Base-by-base conservation (phyloP, 2,113 vertebrate species). In the Embiotoca jacksoni region DNA sequence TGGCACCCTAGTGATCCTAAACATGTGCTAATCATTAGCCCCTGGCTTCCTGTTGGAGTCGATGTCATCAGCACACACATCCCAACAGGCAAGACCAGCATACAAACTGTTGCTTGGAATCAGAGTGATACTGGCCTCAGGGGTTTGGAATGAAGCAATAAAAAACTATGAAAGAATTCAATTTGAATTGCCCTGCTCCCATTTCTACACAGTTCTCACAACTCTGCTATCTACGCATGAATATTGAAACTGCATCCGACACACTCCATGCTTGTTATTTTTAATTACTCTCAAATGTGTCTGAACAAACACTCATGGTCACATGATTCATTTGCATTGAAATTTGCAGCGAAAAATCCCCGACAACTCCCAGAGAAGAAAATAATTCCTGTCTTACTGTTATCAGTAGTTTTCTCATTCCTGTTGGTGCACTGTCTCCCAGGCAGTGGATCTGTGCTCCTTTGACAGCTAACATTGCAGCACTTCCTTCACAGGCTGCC, bases 1-100 rank as follows among this genome's bases (percentile, higher is more conserved):
- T 78, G 64, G 87, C 77, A 91, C 86, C 85, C 84, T 49, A 89
- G 81, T 86, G 91, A 92, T 93, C 70, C 76, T 70, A 60, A 91
- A 90, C 93, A 94, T 93, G 91, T 95, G 94, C 86, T 87, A 92
- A 92, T 93, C 88, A 93, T 94, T 94, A 94, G 84, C 67, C 81
- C 66, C 83, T 87, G 88, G 91, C 92, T 94, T 94, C 93, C 93
- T 93, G 92, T 92, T 88, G 80, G 81, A 93, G 86, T 79, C 81
- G 76, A 91, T 90, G 92, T 93, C 93, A 91, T 93, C 88, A 85
- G 83, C 50, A 7, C 86, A 84, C 85, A 84, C 86, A 89, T 89
- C 89, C 86, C 87, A 89, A 82, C 64, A 80, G 86, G 81, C 71
- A 53, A 60, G 73, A 67, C 71, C 74, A 56, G 82, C 79, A 74